phyloP scores from a whole-genome alignment of 2,888 invertebrate species.

The Meteorus colon region DNA sequence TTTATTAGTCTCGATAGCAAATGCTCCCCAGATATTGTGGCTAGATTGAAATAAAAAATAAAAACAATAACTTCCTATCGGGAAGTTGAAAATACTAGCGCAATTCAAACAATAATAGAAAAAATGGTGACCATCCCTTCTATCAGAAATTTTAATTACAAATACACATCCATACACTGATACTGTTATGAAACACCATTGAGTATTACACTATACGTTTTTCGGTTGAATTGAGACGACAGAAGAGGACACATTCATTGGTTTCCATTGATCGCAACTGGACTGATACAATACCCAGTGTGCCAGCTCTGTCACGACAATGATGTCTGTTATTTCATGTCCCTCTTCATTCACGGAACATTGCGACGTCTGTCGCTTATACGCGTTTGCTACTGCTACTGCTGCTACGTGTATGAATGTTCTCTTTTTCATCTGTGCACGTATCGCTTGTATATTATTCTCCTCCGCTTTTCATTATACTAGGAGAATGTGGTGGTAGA shows the following conservation, averaged over 20 bases:
- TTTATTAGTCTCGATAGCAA: too few relatives aligned
- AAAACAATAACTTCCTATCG: too few relatives aligned
- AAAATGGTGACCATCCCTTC: constrained; percentile 18
- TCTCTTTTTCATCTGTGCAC: not conserved
- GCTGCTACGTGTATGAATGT: too few relatives aligned
- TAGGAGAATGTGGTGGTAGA: not conserved
- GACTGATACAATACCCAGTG: constrained; percentile 59
- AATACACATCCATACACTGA: constrained; percentile 42
- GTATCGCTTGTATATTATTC: not conserved
- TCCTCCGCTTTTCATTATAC: not conserved
- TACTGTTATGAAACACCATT: constrained; percentile 38
- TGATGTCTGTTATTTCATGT: constrained; percentile 52
- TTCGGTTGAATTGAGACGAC: constrained; percentile 56
- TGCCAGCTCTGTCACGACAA: constrained; percentile 51
- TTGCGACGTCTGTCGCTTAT: constrained; percentile 14
- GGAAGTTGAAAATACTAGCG: not conserved
- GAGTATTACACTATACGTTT: constrained; percentile 50
- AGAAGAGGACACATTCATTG: constrained; percentile 56
- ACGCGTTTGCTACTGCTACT: not conserved
- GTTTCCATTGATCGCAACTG: constrained; percentile 58
- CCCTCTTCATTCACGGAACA: constrained; percentile 37
- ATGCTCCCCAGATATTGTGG: not conserved
- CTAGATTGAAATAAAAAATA: not conserved
- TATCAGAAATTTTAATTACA: constrained; percentile 48
- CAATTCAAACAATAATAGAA: constrained; percentile 26